Conservation (phyloP, 1,140 invertebrate genomes). For the Carposina sasakii region DNA sequence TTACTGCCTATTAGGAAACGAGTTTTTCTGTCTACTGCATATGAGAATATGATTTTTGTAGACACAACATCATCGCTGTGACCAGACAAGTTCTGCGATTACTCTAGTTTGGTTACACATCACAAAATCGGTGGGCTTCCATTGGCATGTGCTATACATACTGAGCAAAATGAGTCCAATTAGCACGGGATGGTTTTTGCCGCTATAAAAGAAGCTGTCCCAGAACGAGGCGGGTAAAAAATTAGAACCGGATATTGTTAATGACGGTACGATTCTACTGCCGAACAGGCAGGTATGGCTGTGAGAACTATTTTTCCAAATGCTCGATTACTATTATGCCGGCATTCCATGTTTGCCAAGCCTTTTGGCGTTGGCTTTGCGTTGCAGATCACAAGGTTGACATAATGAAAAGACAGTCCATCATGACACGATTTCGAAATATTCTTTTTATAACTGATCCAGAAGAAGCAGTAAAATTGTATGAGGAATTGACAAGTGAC, state of each 20-base stretch:
- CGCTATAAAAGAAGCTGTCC: too few relatives aligned
- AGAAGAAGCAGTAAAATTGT: too few relatives aligned
- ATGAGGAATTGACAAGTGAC: too few relatives aligned
- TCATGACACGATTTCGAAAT: too few relatives aligned
- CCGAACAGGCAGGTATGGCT: constrained; percentile 12
- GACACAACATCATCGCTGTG: constrained; percentile 11
- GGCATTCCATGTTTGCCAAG: constrained; percentile 14
- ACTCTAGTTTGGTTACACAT: constrained; percentile 10
- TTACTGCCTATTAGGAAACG: constrained; percentile 14
- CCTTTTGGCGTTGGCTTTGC: constrained; percentile 14
- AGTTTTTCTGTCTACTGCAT: constrained; percentile 5
- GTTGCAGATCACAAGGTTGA: too few relatives aligned
- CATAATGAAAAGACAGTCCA: too few relatives aligned
- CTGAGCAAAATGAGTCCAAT: too few relatives aligned
- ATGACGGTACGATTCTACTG: constrained; percentile 13
- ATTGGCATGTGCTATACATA: too few relatives aligned
- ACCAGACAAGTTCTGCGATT: constrained; percentile 8
- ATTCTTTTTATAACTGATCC: too few relatives aligned
- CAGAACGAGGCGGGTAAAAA: too few relatives aligned
- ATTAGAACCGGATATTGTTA: constrained; percentile 9
- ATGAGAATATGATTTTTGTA: constrained; percentile 12
- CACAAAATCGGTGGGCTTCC: constrained; percentile 11
- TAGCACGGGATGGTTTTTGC: too few relatives aligned
- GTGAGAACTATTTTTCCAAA: constrained; percentile 10
- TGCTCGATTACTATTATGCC: constrained; percentile 6